A percentile compares a stretch with the other conserved stretches of the same genome.
These are phyloP conservation scores for Egretta garzetta DNA, from an alignment of 2,113 vertebrate species.

Conservation along the genomic window DNA sequence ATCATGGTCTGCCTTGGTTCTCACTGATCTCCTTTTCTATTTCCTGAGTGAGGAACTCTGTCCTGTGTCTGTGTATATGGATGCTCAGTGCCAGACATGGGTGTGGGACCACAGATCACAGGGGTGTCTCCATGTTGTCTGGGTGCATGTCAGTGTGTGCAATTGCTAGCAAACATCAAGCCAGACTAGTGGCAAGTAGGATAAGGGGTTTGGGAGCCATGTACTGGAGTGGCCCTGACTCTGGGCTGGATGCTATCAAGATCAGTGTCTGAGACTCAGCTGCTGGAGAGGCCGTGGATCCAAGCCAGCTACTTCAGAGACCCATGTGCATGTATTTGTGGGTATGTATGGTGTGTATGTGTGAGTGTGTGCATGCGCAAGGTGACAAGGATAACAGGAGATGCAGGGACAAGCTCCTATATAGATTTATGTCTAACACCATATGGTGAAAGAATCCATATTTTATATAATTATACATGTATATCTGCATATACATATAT, in stretches of 20 bases:
- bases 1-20: background rate
- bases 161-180: background rate
- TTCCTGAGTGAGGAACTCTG: background rate
- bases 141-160: accelerated
- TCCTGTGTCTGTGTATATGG: background rate
- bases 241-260: background rate
- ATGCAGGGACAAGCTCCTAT: background rate
- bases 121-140: background rate
- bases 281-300: background rate
- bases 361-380: background rate
- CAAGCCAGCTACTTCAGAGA: background rate
- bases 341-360: no score
- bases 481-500: background rate
- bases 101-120: no score
- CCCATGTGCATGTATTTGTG: background rate
- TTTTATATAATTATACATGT: background rate
- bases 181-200: background rate
- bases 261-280: background rate
- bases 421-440: background rate
- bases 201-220: background rate
- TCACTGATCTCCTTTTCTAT: background rate
- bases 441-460: background rate
- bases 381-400: no score
- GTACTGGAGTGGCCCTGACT: background rate
- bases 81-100: background rate